Evolutionary conservation across 2,113 vertebrate species (phyloP).

Genomic region (Sorex araneus): DNA sequence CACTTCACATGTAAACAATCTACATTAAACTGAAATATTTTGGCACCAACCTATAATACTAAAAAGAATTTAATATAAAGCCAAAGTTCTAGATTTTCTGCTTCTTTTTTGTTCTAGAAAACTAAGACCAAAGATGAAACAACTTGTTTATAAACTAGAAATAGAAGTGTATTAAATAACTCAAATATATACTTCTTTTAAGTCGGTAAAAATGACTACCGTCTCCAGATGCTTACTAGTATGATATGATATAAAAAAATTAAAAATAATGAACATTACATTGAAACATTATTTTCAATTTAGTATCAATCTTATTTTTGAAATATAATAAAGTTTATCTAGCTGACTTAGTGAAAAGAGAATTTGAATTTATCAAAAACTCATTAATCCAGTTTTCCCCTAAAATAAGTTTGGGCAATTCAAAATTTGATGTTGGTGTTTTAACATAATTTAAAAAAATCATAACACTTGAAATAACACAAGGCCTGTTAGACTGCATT

Average conservation of each 20-base stretch:
- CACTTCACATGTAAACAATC: slow-evolving; percentile 94
- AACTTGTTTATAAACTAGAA: slow-evolving; percentile 84
- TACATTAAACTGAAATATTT: slow-evolving; percentile 91
- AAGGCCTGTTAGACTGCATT: not conserved
- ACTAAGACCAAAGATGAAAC: slow-evolving; percentile 86
- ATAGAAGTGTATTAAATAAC: slow-evolving; percentile 86
- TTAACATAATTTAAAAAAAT: slow-evolving; percentile 64
- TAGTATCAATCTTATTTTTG: slow-evolving; percentile 72
- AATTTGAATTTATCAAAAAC: slow-evolving; percentile 80
- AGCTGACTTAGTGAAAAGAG: slow-evolving; percentile 75
- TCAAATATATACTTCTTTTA: slow-evolving; percentile 82
- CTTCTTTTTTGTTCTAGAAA: slow-evolving; percentile 80
- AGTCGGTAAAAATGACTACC: slow-evolving; percentile 77
- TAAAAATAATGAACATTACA: slow-evolving; percentile 71
- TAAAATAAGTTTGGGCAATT: slow-evolving; percentile 66
- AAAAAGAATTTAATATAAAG: slow-evolving; percentile 86
- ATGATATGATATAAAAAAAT: slow-evolving; percentile 71
- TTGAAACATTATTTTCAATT: slow-evolving; percentile 76
- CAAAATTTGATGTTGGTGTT: slow-evolving; percentile 79
- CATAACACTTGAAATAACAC: slow-evolving; percentile 82
- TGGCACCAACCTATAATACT: slow-evolving; percentile 91
- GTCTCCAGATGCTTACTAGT: slow-evolving; percentile 68
- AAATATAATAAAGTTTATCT: slow-evolving; percentile 76
- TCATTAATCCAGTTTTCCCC: slow-evolving; percentile 76
- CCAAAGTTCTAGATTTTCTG: slow-evolving; percentile 81